A percentile compares a stretch with the other conserved stretches of the same genome.
Evolutionary conservation across 2,113 vertebrate species (phyloP).

Genomic region (Agapornis roseicollis): DNA sequence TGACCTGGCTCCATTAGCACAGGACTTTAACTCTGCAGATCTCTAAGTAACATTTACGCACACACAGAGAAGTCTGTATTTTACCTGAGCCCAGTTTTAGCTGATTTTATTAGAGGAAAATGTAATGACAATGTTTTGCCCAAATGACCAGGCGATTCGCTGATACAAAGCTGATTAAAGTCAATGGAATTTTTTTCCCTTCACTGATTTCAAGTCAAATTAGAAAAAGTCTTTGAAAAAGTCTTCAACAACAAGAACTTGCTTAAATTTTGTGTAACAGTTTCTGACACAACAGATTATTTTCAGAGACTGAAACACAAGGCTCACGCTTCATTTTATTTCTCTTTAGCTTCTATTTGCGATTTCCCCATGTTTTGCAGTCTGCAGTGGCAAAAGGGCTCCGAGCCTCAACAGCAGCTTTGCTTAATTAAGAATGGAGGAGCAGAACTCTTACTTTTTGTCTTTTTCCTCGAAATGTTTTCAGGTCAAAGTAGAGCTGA

Average conservation of each 20-base stretch:
- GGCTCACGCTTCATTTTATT: not conserved
- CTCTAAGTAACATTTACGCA: not conserved
- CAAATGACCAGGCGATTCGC: not conserved
- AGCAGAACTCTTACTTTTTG: not conserved
- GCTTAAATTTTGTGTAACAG: not conserved
- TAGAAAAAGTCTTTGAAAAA: not conserved
- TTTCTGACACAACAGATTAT: not conserved
- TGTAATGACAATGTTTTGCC: not conserved
- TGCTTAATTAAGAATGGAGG: conserved; percentile 29
- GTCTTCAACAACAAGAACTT: not conserved
- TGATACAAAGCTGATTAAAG: not conserved
- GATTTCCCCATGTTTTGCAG: not conserved
- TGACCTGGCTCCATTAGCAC: not conserved
- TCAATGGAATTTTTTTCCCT: conserved; percentile 20
- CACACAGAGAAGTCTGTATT: not conserved
- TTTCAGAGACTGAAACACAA: not conserved
- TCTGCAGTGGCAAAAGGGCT: not conserved
- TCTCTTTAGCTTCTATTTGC: not conserved
- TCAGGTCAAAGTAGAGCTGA: conserved; percentile 5
- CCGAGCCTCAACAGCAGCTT: not conserved
- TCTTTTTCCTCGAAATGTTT: conserved; percentile 1
- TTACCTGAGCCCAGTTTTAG: not conserved
- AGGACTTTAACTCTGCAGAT: not conserved
- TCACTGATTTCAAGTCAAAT: conserved; percentile 13
- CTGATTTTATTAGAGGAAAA: not conserved